phyloP scores from a whole-genome alignment of 2,888 invertebrate species.

The Chloroclystis v-ata region DNA sequence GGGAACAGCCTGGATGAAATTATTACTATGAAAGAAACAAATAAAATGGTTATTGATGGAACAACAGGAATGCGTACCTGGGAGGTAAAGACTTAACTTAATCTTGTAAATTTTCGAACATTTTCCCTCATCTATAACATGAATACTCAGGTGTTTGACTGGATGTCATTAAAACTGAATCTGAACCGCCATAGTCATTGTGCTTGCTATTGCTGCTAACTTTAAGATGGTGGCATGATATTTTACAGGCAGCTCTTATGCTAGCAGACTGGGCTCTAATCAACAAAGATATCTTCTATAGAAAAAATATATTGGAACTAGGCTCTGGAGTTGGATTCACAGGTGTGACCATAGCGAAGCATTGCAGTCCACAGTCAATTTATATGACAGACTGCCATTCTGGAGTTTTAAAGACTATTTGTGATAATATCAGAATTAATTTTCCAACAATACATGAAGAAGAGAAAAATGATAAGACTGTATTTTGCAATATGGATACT shows the following conservation, averaged over 20 bases:
- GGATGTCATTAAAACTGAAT: too few species aligned
- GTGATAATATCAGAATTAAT: slow-evolving; percentile 81
- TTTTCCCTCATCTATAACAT: too few species aligned
- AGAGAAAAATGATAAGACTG: slow-evolving; percentile 19
- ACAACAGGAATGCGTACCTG: slow-evolving; percentile 89
- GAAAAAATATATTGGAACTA: slow-evolving; percentile 82
- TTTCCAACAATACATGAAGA: slow-evolving; percentile 42
- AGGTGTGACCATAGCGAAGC: slow-evolving; percentile 79
- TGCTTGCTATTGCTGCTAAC: too few species aligned
- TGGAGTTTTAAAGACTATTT: slow-evolving; percentile 80
- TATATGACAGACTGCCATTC: slow-evolving; percentile 84
- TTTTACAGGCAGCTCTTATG: slow-evolving; percentile 81
- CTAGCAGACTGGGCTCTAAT: slow-evolving; percentile 84
- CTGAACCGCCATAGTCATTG: too few species aligned
- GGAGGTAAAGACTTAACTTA: slow-evolving; percentile 77
- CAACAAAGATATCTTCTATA: slow-evolving; percentile 69
- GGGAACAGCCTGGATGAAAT: slow-evolving; percentile 46
- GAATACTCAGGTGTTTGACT: too few species aligned
- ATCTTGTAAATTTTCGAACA: not conserved
- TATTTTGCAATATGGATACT: slow-evolving; percentile 32
- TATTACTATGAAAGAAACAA: slow-evolving; percentile 83
- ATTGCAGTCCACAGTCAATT: slow-evolving; percentile 74
- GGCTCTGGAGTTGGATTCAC: slow-evolving; percentile 88
- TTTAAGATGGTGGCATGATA: too few species aligned
- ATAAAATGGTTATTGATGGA: slow-evolving; percentile 84